Evolutionary conservation across 2,888 invertebrate genomes (phyloP).

Genomic region (Lordiphosa fenestrarum): DNA sequence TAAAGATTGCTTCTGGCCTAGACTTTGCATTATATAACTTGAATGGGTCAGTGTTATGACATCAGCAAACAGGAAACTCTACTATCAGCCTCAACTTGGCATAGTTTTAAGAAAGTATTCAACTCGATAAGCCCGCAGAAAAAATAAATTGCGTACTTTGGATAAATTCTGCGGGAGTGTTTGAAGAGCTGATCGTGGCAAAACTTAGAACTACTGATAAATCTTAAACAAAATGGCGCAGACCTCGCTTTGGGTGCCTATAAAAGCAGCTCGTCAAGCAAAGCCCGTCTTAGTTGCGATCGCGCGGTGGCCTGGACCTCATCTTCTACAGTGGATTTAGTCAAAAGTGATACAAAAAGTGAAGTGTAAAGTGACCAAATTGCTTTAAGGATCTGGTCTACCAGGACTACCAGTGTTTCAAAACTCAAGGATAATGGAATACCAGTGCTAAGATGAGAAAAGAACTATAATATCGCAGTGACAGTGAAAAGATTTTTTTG

Average conservation of each 20-base stretch:
- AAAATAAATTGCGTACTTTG: slow-evolving; percentile 37
- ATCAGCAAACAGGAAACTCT: slow-evolving; percentile 32
- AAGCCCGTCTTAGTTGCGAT: slow-evolving; percentile 43
- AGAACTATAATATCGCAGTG: slow-evolving; percentile 31
- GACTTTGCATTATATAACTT: neutral
- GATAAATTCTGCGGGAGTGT: slow-evolving; percentile 18
- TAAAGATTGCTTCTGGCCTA: slow-evolving; percentile 1
- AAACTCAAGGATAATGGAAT: slow-evolving; percentile 25
- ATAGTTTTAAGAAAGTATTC: slow-evolving; percentile 27
- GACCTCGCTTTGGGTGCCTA: slow-evolving; percentile 28
- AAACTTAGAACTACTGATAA: slow-evolving; percentile 18
- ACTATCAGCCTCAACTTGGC: slow-evolving; percentile 55
- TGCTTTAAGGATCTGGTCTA: slow-evolving; percentile 7
- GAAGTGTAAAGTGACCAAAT: slow-evolving; percentile 13
- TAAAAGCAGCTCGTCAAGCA: slow-evolving; percentile 41
- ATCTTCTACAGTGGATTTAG: slow-evolving; percentile 23
- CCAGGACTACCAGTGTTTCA: slow-evolving; percentile 3
- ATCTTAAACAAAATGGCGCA: slow-evolving; percentile 43
- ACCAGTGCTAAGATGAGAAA: slow-evolving; percentile 16
- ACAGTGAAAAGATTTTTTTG: neutral
- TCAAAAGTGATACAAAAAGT: slow-evolving; percentile 21
- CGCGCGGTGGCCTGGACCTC: slow-evolving; percentile 31
- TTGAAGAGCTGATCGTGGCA: slow-evolving; percentile 10
- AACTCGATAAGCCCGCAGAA: slow-evolving; percentile 43
- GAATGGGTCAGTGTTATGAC: slow-evolving; percentile 12